Conservation (phyloP, 2,888 invertebrate genomes). For the Limnephilus lunatus region DNA sequence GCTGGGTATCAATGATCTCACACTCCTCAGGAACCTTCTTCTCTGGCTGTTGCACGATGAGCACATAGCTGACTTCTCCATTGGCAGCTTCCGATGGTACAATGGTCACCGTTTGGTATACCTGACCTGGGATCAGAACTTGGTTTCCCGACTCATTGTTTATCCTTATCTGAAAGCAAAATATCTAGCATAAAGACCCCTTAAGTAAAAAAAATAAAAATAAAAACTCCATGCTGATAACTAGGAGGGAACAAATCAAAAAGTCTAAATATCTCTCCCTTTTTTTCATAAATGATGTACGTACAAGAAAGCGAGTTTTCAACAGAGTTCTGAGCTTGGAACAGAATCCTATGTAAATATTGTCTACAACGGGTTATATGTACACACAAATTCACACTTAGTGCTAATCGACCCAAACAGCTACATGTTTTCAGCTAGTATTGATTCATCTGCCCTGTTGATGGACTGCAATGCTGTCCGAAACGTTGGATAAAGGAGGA, state of each 20-base stretch:
- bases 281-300: neutral
- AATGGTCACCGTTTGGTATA: constrained; percentile 89
- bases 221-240: neutral
- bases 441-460: too few species aligned
- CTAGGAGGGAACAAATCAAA: neutral
- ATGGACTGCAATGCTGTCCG: too few species aligned
- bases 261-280: neutral
- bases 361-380: neutral
- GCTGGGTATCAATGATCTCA: constrained; percentile 71
- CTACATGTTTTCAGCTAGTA: neutral
- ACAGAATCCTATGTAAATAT: neutral
- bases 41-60: constrained; percentile 88
- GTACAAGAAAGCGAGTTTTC: neutral
- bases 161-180: constrained; percentile 23
- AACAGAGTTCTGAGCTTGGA: neutral
- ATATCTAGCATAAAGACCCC: neutral
- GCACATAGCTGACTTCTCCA: constrained; percentile 91
- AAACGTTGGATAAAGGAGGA: too few species aligned
- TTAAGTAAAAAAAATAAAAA: neutral
- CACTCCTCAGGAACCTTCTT: constrained; percentile 69
- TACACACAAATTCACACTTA: neutral
- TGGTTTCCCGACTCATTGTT: constrained; percentile 57
- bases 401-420: too few species aligned
- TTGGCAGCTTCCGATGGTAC: constrained; percentile 87
- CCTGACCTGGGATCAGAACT: constrained; percentile 75